A percentile compares a stretch with the other conserved stretches of the same genome.
Conservation (phyloP, 2,113 vertebrate species). For the Pyrgilauda ruficollis region DNA sequence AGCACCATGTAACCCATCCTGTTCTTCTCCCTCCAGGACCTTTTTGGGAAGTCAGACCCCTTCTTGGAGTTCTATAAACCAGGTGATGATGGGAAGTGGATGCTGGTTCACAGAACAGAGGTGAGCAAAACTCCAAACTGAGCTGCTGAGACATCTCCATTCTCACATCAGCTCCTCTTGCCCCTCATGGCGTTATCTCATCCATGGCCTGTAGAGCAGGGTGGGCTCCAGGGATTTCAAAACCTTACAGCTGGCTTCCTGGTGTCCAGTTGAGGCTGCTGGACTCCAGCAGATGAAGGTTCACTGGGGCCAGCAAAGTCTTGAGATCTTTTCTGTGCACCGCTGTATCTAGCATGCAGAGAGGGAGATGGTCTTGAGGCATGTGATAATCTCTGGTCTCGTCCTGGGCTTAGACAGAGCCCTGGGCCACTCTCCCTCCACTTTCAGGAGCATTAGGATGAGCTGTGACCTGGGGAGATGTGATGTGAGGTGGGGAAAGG, state of each 20-base stretch:
- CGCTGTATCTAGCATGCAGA: background rate
- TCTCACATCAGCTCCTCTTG: background rate
- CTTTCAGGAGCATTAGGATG: background rate
- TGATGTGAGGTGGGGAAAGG: background rate
- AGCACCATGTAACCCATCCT: background rate
- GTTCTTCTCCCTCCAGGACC: constrained; percentile 78
- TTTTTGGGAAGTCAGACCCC: constrained; percentile 97
- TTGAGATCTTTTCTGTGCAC: background rate
- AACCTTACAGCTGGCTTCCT: background rate
- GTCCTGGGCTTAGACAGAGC: background rate
- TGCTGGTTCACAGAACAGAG: constrained; percentile 98
- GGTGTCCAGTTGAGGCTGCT: background rate
- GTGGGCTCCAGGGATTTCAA: background rate
- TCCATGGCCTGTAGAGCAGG: background rate
- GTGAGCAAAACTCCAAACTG: constrained; percentile 57
- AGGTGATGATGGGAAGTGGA: constrained; percentile 93
- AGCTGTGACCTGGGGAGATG: background rate
- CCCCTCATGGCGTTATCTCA: fast-evolving
- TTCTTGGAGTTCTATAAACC: constrained; percentile 97
- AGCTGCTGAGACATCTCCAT: background rate
- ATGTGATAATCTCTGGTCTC: fast-evolving
- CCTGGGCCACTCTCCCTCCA: background rate
- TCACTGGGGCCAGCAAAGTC: background rate
- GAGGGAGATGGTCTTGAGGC: background rate
- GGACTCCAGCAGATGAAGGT: background rate